Percentiles rank a stretch among this genome's conserved stretches.
phyloP scores from a whole-genome alignment of 2,797 vertebrate genomes.

The Chrysocyon brachyurus region DNA sequence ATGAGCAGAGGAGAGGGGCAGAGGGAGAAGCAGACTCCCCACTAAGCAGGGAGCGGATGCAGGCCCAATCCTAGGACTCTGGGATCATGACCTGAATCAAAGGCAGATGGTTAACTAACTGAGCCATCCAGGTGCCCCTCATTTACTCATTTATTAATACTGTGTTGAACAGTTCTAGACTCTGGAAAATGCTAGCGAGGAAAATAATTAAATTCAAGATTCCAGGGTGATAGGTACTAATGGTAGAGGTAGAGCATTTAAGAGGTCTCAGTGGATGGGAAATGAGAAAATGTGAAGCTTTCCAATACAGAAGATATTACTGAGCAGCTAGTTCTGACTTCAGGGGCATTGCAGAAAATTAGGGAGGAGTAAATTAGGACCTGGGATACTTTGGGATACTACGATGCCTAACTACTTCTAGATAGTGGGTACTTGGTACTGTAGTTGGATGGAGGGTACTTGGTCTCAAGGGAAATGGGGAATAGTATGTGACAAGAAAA shows the following conservation, averaged over 20 bases:
- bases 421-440: background rate
- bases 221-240: background rate
- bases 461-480: background rate
- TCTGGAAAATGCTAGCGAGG: background rate
- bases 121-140: background rate
- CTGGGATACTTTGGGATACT: background rate
- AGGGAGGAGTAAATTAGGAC: background rate
- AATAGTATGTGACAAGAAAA: background rate
- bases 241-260: background rate
- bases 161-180: slow-evolving; percentile 3
- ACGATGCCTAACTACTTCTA: background rate
- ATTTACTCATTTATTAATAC: background rate
- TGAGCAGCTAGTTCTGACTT: background rate
- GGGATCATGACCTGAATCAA: too few species aligned
- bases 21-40: too few species aligned
- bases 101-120: too few species aligned
- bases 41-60: too few species aligned
- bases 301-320: background rate
- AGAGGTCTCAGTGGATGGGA: background rate
- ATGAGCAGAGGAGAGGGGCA: too few species aligned
- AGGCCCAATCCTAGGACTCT: too few species aligned
- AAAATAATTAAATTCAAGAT: background rate
- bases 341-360: too few species aligned
- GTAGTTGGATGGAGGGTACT: background rate
- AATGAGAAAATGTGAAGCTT: background rate